These are phyloP conservation scores for Pteria penguin DNA, from an alignment of 2,888 invertebrate genomes.

Conservation along the genomic window DNA sequence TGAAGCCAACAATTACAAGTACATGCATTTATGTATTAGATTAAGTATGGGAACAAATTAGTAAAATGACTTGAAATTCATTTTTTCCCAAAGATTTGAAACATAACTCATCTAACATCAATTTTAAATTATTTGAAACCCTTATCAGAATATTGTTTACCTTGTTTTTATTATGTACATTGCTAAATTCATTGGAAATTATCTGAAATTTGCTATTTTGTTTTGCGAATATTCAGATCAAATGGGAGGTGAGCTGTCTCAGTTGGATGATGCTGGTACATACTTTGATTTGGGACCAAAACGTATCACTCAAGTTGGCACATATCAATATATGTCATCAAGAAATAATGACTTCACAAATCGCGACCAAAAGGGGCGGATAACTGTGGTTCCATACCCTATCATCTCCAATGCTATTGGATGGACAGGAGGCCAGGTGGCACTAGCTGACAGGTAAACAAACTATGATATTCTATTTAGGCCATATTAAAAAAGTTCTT, in stretches of 20 bases:
- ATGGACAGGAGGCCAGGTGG: slow-evolving; percentile 72
- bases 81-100: no score
- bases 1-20: no score
- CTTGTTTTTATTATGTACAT: no score
- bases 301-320: slow-evolving; percentile 68
- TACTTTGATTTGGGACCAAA: slow-evolving; percentile 78
- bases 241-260: slow-evolving; percentile 72
- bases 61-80: no score
- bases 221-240: slow-evolving; percentile 61
- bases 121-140: no score
- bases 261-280: slow-evolving; percentile 78
- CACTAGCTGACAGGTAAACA: slow-evolving; percentile 67
- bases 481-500: no score
- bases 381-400: slow-evolving; percentile 60
- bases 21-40: no score
- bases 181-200: no score
- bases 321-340: slow-evolving; percentile 77
- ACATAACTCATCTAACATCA: no score
- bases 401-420: slow-evolving; percentile 65
- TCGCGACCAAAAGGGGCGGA: slow-evolving; percentile 78
- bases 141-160: no score
- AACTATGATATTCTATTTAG: no score
- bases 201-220: neutral
- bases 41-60: no score
- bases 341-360: slow-evolving; percentile 80